phyloP scores from a whole-genome alignment of 2,797 vertebrate species.

The Pitangus sulphuratus region DNA sequence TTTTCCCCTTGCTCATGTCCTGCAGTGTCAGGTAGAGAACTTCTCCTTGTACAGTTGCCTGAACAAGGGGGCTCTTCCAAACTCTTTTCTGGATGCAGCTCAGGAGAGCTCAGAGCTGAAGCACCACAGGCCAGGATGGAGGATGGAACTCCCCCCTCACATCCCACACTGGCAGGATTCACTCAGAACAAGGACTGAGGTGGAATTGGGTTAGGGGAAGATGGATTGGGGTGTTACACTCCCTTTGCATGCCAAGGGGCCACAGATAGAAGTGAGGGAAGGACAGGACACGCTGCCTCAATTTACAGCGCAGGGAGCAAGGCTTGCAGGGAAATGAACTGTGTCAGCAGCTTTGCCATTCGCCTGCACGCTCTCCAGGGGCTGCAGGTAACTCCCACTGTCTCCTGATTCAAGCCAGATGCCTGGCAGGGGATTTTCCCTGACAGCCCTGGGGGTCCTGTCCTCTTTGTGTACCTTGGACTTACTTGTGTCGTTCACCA shows the following conservation, averaged over 20 bases:
- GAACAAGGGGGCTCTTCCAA: neutral
- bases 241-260: neutral
- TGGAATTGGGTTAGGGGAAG: neutral
- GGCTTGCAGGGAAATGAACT: neutral
- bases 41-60: neutral
- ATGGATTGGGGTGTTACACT: rapidly evolving
- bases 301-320: neutral
- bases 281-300: neutral
- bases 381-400: neutral
- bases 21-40: neutral
- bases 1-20: neutral
- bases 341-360: neutral
- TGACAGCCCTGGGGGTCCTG: neutral
- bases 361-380: neutral
- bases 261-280: neutral
- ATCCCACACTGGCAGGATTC: neutral
- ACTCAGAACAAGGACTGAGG: neutral
- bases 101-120: neutral
- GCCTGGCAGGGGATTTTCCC: neutral
- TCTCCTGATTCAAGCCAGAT: neutral
- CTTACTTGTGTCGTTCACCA: neutral
- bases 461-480: neutral
- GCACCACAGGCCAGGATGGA: neutral
- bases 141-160: neutral
- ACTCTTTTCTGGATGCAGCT: neutral